phyloP scores from a whole-genome alignment of 2,113 vertebrate genomes.

The Todiramphus chloris region DNA sequence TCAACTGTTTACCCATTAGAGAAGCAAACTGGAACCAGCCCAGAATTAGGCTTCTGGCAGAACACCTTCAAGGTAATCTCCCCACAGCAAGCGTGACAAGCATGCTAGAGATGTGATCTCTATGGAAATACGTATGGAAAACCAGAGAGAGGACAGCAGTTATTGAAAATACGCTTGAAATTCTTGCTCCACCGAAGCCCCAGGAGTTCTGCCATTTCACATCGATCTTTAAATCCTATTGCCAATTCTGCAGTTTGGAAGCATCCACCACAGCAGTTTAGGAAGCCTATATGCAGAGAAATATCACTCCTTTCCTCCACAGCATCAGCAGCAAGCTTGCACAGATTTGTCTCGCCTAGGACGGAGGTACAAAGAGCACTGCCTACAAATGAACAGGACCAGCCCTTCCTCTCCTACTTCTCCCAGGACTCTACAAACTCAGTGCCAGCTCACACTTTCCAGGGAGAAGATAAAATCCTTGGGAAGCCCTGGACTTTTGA shows the following conservation, averaged over 20 bases:
- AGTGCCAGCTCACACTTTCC: neutral
- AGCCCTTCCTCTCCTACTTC: neutral
- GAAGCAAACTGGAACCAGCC: slow-evolving; percentile 24
- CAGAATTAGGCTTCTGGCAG: slow-evolving; percentile 13
- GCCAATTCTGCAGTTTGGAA: neutral
- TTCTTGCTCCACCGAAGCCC: neutral
- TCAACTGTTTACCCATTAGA: slow-evolving; percentile 12
- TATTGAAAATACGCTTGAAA: neutral
- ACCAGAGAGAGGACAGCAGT: neutral
- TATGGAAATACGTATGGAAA: neutral
- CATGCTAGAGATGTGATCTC: neutral
- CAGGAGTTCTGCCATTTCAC: neutral
- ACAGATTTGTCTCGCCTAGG: no score
- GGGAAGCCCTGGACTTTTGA: neutral
- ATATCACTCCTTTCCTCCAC: neutral
- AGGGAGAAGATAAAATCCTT: neutral
- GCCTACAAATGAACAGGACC: fast-evolving
- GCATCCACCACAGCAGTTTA: neutral
- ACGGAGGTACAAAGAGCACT: neutral
- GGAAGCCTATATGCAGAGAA: neutral
- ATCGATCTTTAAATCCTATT: neutral
- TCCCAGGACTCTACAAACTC: neutral
- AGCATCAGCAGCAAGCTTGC: neutral
- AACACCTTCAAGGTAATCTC: slow-evolving; percentile 37
- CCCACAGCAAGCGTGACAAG: neutral